Percentiles rank a stretch among this genome's conserved stretches.
Evolutionary conservation across 2,797 vertebrate species (phyloP).

Genomic region (Sebastes trivittatus): DNA sequence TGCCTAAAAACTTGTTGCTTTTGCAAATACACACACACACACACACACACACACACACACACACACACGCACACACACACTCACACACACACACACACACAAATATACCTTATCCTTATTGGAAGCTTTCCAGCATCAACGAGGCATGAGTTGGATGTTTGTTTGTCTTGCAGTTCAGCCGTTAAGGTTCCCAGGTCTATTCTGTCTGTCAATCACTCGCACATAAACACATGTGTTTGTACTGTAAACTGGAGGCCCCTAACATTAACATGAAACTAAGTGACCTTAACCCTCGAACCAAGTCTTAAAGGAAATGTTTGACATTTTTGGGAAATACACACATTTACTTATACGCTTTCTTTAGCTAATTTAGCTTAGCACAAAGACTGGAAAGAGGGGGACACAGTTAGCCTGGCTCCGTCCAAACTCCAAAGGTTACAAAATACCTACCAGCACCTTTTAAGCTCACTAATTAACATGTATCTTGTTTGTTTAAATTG

Average conservation of each 20-base stretch:
- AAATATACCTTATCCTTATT: constrained; percentile 20
- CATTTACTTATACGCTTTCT: neutral
- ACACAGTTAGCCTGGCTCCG: neutral
- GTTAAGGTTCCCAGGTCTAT: constrained; percentile 45
- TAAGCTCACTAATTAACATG: rapidly evolving
- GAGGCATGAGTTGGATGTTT: constrained; percentile 43
- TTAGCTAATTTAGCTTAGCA: neutral
- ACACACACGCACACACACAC: neutral
- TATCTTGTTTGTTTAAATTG: neutral
- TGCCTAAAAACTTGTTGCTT: neutral
- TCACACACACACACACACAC: neutral
- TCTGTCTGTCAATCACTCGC: constrained; percentile 22
- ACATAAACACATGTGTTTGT: constrained; percentile 23
- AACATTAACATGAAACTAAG: neutral
- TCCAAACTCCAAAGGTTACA: neutral
- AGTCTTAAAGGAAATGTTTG: neutral
- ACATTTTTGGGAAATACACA: neutral
- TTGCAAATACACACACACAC: neutral
- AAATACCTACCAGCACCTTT: neutral
- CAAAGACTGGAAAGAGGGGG: neutral
- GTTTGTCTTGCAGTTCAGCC: constrained; percentile 47
- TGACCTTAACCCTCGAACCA: neutral
- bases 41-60: neutral
- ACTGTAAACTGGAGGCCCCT: neutral
- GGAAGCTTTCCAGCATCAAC: constrained; percentile 41